Base-by-base conservation (phyloP, 2,888 invertebrate genomes). In the Amblyteles armatorius region DNA sequence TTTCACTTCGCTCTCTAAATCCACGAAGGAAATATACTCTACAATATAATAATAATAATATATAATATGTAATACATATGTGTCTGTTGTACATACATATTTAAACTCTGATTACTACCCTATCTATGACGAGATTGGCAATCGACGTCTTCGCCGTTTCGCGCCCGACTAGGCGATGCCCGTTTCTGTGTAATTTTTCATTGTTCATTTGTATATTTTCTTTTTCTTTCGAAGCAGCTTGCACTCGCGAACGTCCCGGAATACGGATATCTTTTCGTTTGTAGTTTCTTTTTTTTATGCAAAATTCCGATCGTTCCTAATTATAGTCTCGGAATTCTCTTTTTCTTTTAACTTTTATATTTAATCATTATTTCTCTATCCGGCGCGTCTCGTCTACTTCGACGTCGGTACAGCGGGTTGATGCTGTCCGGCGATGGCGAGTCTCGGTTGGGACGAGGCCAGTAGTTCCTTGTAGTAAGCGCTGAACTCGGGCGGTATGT, bases 401-500 rank as follows among this genome's bases (percentile, higher is more conserved):
- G 94, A 94, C 87, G 94, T 94, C 57, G 94, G 94, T 7, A 91
- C 93, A 87, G 92, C 87, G 48, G 92, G 90, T 81, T 89, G 90
- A 87, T 92, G 93, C 88, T 87, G 90, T 83, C 90, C 92, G 88
- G 87, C 88, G 91, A 91, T 94, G 90, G 89, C 93, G 91, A 90
- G 94, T 94, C 91, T 94, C 91, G 91, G 93, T 92, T 90, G 94
- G 26, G 94, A 93, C 83, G 91, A 94, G 90, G 95, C 93, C 82
- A 95, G 91, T 87, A 95, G 95, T 87, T 95, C 95, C 83, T 95
- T 93, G 86, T 95, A 94, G 88, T 95, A 95, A 26, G 95, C 94
- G 83, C 94, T 94, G 63, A 95, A 94, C 83, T 95, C 94, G 29
- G 94, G 93, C 57, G 93, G 89, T 71, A 95, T 92, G 84, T 94